phyloP scores from a whole-genome alignment of 2,888 invertebrate species.

The Fabriciana adippe region DNA sequence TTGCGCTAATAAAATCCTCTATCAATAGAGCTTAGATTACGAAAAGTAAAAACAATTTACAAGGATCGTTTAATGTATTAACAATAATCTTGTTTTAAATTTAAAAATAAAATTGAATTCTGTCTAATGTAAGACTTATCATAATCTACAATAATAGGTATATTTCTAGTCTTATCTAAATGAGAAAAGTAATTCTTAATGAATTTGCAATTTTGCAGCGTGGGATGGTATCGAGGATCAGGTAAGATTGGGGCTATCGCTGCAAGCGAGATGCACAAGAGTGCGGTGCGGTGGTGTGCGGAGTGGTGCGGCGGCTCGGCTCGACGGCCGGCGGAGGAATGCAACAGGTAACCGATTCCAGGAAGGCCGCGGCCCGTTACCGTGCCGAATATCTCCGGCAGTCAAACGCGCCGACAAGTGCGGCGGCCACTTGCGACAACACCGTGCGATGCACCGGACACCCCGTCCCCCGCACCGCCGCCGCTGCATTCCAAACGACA shows the following conservation, averaged over 20 bases:
- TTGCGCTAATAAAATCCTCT: not conserved
- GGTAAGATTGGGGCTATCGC: not conserved
- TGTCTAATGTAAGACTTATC: no score
- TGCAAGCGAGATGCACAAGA: not conserved
- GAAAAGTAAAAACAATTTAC: no score
- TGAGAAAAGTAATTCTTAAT: not conserved
- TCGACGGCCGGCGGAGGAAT: slow-evolving; percentile 69
- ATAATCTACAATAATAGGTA: no score
- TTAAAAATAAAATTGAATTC: no score
- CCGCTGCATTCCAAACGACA: slow-evolving; percentile 77
- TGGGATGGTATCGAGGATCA: not conserved
- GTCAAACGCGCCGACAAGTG: slow-evolving; percentile 82
- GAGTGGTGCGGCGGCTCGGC: slow-evolving; percentile 53
- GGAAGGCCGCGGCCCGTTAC: slow-evolving; percentile 82
- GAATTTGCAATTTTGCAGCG: slow-evolving; percentile 3
- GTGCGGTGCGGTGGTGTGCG: slow-evolving; percentile 21
- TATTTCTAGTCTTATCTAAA: no score
- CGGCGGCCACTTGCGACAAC: slow-evolving; percentile 79
- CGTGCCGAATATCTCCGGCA: slow-evolving; percentile 81
- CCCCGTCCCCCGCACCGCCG: slow-evolving; percentile 48
- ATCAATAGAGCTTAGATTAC: no score
- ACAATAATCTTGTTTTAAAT: no score
- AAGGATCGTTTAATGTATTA: no score
- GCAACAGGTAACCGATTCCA: slow-evolving; percentile 82
- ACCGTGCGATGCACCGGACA: slow-evolving; percentile 66